Evolutionary conservation across 2,113 vertebrate species (phyloP), one percentile per base, ranked within the genome.

Genomic region (Prinia subflava): DNA sequence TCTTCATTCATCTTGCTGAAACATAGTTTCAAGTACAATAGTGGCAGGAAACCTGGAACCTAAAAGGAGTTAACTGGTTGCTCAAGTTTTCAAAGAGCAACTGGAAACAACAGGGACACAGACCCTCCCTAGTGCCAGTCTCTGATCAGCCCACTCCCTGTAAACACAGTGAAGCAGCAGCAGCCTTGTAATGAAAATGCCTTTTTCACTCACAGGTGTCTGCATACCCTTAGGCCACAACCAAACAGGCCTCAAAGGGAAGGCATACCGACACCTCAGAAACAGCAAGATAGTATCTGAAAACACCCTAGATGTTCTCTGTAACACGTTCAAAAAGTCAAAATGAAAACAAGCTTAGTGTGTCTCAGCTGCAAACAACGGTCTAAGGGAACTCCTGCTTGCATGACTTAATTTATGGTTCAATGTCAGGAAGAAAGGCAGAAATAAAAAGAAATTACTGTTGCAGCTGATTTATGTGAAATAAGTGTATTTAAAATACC

Each of bases 31-130:
- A 77, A 23, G 19, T 35, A 37, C n/a, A 69, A 3, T 10, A 78
- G 60, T 6, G 30, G 39, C 55, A 79, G 33, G 18, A 69, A 55
- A 24, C 2, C 0, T 0, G 0, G 35, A 84, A 64, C 7, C 22
- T 52, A 11, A 9, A 9, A 74, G 16, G 11, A 70, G 8, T 71
- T 68, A 88, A 44, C 15, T 35, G 24, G 11, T 16, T 93, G 71
- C 64, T 57, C 22, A n/a, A 62, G 9, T 39, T 83, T 55, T 69
- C 31, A 6, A 70, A 88, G 44, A 76, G 13, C 44, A 79, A 44
- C 15, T 20, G 21, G 15, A 57, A 95, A n/a, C 17, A 42, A 41
- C 0, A 53, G 7, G 13, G 42, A 52, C 52, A 31, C 31, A 23
- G 4, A 62, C 12, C 23, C n/a, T 55, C 55, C 33, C 28, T 9